Evolutionary conservation across 64 coral and sea anemone species (phyloP), one percentile per base, ranked within the genome.

Genomic region (Hydrozoanthus tunicans): DNA sequence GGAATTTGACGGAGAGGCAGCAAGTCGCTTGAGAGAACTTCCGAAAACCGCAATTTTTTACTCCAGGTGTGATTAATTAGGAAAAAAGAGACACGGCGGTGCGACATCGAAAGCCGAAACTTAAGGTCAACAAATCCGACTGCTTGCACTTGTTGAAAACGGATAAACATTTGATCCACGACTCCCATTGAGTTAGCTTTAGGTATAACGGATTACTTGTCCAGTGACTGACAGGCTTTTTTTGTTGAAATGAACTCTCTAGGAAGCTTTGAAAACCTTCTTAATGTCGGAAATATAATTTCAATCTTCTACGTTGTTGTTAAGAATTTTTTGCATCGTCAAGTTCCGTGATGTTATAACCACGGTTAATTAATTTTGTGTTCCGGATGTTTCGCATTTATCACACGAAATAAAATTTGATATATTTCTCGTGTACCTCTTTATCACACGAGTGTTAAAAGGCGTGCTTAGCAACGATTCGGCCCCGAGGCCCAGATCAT

Each of bases 31-130:
- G 56, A 4, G 32, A 43, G 69, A 88, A 74, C 69, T 88, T 88
- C 68, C 68, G 12, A 60, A 54, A 75, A 56, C 84, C 69, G 24
- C 24, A 74, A 60, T 51, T 25, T 71, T 43, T 43, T 43, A 43
- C 32, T 43, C 2, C 68, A 88, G 56, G 56, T 88, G 84, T 25
- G n/a, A 73, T 59, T 60, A 88, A 88, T 88, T 88, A 88, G 32
- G 32, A 43, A 51, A 61, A 14, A 32, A 11, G 25, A 88, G 84
- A 74, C 64, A 57, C 53, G 64, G 53, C 26, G 7, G 5, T 59
- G 68, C 15, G 82, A 72, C 73, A 70, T 58, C 66, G 11, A 67
- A 53, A 27, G 7, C 54, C 9, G 9, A 56, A 86, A 86, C 14
- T 86, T 70, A 27, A 72, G 66, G 65, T 72, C 65, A 86, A 70